phyloP scores from a whole-genome alignment of 2,797 vertebrate species.

The Acanthurus tractus region DNA sequence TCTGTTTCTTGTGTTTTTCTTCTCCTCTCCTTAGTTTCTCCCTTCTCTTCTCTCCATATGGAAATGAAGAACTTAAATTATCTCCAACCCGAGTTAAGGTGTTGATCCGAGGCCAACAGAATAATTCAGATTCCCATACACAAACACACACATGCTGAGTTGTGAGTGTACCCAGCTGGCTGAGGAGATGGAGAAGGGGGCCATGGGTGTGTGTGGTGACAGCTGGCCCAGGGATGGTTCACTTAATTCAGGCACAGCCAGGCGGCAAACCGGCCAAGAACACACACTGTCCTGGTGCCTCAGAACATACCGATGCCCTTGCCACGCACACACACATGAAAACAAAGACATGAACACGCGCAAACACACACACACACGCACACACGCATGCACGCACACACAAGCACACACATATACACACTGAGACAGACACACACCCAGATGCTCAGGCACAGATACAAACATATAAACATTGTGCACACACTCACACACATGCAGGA shows the following conservation, averaged over 20 bases:
- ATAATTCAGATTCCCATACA: slow-evolving; percentile 42
- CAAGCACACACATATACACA: neutral
- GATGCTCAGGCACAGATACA: no score
- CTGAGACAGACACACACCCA: no score
- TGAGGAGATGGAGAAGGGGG: slow-evolving; percentile 3
- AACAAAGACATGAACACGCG: neutral
- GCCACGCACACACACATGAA: neutral
- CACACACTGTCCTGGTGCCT: slow-evolving; percentile 68
- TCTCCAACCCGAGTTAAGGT: slow-evolving; percentile 28
- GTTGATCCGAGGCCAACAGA: slow-evolving; percentile 42
- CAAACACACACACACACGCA: slow-evolving; percentile 7
- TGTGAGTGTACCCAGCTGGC: slow-evolving; percentile 64
- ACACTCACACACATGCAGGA: neutral
- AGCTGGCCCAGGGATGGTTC: slow-evolving; percentile 76
- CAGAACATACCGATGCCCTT: slow-evolving; percentile 41
- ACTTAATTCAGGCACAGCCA: slow-evolving; percentile 69
- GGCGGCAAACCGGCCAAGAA: slow-evolving; percentile 58
- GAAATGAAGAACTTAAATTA: slow-evolving; percentile 26
- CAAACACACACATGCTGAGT: slow-evolving; percentile 37
- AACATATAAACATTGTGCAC: no score
- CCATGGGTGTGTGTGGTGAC: slow-evolving; percentile 58
- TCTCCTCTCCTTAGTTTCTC: neutral
- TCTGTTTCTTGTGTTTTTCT: neutral
- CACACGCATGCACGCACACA: slow-evolving; percentile 11
- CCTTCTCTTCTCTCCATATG: neutral